These are phyloP conservation scores for Harpegnathos saltator DNA, from an alignment of 1,140 invertebrate species.

Conservation along the genomic window DNA sequence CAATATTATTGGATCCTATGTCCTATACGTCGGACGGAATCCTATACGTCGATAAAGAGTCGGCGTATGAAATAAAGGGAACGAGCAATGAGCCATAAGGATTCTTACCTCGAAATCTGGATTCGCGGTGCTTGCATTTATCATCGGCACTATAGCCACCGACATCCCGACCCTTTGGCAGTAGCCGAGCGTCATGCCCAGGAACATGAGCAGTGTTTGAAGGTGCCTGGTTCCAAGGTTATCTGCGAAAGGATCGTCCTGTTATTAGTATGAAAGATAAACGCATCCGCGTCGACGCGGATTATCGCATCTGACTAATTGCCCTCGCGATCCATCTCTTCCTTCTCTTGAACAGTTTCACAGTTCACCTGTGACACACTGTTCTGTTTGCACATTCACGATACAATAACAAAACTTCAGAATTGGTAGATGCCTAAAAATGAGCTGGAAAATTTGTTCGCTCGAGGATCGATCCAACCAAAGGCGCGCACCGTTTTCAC, in stretches of 20 bases:
- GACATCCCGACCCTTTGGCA: constrained; percentile 89
- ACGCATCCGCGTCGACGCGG: not conserved
- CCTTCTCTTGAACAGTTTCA: no score
- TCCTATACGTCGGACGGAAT: no score
- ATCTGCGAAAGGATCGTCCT: constrained; percentile 61
- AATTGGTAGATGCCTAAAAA: no score
- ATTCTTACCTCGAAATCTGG: constrained; percentile 71
- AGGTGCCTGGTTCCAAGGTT: constrained; percentile 88
- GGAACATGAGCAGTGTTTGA: constrained; percentile 88
- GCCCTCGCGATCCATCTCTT: not conserved
- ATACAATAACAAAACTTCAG: not conserved
- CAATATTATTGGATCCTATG: no score
- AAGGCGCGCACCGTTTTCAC: not conserved
- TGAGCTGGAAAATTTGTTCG: not conserved
- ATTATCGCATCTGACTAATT: not conserved
- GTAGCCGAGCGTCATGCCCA: constrained; percentile 88
- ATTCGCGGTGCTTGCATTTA: constrained; percentile 61
- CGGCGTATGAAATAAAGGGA: no score
- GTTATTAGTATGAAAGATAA: not conserved
- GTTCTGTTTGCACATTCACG: no score
- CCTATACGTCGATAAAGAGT: no score
- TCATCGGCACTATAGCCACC: constrained; percentile 90
- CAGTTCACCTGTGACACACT: no score
- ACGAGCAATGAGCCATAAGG: not conserved
- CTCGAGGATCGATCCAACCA: not conserved